These are phyloP conservation scores for Enhydra lutris DNA, from an alignment of 2,113 vertebrate genomes.

Conservation along the genomic window DNA sequence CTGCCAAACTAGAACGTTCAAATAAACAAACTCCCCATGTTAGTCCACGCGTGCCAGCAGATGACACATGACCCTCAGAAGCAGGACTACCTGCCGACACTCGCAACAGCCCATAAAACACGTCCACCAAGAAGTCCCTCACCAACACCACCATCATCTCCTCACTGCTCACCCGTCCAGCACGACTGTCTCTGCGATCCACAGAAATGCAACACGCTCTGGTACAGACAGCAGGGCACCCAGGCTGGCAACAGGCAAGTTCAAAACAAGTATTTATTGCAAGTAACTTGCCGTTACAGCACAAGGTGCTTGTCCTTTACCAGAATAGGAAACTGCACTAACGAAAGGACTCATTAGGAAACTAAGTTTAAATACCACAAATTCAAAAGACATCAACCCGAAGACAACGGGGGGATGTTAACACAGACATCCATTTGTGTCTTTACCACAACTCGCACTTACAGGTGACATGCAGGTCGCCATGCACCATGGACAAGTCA, in stretches of 20 bases:
- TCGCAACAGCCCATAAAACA: neutral
- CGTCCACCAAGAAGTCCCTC: neutral
- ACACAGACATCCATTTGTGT: neutral
- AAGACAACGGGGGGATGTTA: neutral
- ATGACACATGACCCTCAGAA: neutral
- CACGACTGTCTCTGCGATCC: neutral
- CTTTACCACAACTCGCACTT: neutral
- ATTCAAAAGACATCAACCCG: neutral
- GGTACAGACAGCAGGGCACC: neutral
- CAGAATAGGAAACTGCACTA: neutral
- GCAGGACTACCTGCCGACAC: too few species aligned
- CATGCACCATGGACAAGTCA: neutral
- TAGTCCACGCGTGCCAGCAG: neutral
- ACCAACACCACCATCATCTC: too few species aligned
- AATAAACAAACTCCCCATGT: neutral
- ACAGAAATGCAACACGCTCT: neutral
- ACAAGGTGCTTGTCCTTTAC: neutral
- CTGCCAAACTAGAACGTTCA: neutral
- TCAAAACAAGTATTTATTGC: neutral
- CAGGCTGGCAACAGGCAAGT: neutral
- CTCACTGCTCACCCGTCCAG: too few species aligned
- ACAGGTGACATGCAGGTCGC: accelerated
- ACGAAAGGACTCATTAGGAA: neutral
- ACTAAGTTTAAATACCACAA: neutral
- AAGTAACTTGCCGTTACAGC: neutral